phyloP scores from a whole-genome alignment of 2,888 invertebrate genomes.

The Metacarcinus magister region DNA sequence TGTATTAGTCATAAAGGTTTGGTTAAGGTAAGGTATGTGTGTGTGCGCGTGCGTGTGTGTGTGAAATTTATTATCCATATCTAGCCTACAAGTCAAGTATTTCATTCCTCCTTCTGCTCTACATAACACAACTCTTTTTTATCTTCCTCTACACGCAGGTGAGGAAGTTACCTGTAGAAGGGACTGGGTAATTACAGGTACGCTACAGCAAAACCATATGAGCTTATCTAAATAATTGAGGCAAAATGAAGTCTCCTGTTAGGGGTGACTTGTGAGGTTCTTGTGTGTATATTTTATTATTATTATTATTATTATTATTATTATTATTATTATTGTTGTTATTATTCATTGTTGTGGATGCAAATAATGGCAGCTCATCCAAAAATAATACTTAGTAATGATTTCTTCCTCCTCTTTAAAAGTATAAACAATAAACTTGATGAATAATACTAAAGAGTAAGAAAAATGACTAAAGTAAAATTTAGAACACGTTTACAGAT shows the following conservation, averaged over 20 bases:
- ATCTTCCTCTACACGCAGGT: background rate
- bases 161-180: constrained; percentile 12
- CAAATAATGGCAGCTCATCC: background rate
- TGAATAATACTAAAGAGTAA: too few species aligned
- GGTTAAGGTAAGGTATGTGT: background rate
- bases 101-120: background rate
- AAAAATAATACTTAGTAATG: background rate
- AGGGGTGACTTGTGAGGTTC: background rate
- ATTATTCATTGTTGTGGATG: background rate
- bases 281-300: background rate
- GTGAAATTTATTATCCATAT: background rate
- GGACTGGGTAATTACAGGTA: background rate
- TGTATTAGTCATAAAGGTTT: too few species aligned
- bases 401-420: too few species aligned
- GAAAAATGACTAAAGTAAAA: background rate
- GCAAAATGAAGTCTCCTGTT: background rate
- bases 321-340: background rate
- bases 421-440: too few species aligned
- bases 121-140: background rate
- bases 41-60: background rate
- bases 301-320: background rate
- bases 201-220: background rate
- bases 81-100: background rate
- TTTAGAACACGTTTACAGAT: background rate
- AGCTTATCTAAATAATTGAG: constrained; percentile 43